Conservation (phyloP, 2,797 vertebrate genomes). For the Aeoliscus strigatus region DNA sequence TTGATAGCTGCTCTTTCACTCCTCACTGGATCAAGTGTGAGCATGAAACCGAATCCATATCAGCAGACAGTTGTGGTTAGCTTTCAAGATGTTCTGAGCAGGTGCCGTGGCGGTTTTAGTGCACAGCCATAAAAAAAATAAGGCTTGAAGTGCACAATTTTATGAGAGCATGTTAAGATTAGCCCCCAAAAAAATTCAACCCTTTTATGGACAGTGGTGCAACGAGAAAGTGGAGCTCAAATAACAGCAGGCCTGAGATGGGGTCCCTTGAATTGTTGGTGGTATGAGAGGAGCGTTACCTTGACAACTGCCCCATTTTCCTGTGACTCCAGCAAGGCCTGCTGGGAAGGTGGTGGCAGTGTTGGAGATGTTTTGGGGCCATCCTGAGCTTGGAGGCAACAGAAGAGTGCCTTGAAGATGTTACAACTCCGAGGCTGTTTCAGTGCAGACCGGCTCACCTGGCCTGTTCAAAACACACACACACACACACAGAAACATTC, state of each 20-base stretch:
- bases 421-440: slow-evolving; percentile 85
- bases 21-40: slow-evolving; percentile 40
- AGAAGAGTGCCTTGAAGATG: slow-evolving; percentile 88
- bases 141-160: slow-evolving; percentile 17
- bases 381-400: slow-evolving; percentile 85
- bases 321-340: slow-evolving; percentile 79
- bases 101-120: slow-evolving; percentile 41
- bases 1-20: slow-evolving; percentile 21
- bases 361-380: slow-evolving; percentile 68
- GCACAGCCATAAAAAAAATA: slow-evolving; percentile 20
- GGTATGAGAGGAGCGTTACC: slow-evolving; percentile 68
- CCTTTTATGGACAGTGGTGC: slow-evolving; percentile 7
- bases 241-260: slow-evolving; percentile 16
- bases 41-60: slow-evolving; percentile 44
- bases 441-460: slow-evolving; percentile 81
- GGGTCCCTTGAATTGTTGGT: slow-evolving; percentile 25
- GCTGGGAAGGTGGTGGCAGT: slow-evolving; percentile 69
- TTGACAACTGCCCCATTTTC: slow-evolving; percentile 83
- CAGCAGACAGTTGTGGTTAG: slow-evolving; percentile 41
- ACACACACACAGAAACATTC: slow-evolving; percentile 9
- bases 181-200: slow-evolving; percentile 25
- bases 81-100: slow-evolving; percentile 45
- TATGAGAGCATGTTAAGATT: slow-evolving; percentile 16
- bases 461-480: slow-evolving; percentile 62
- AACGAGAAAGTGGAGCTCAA: slow-evolving; percentile 37